Evolutionary conservation across 1,140 invertebrate species (phyloP).

Genomic region (Mylabris phalerata): DNA sequence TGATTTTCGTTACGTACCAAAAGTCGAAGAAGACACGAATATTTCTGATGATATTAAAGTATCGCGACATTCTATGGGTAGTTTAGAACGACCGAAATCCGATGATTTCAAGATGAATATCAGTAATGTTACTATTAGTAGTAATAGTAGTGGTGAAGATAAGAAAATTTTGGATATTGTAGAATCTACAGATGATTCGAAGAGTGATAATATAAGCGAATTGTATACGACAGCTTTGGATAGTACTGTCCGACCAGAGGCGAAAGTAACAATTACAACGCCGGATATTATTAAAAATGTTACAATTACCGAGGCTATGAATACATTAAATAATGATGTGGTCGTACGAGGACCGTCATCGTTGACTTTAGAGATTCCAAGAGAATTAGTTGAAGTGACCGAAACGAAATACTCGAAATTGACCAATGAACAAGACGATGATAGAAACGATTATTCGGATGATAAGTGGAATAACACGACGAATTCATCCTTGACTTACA

Average conservation of each 20-base stretch:
- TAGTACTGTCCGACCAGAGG: conserved; percentile 9
- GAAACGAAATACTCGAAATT: conserved; percentile 7
- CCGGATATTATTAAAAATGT: conserved; percentile 32
- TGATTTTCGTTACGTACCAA: conserved; percentile 1
- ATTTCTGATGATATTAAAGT: conserved; percentile 55
- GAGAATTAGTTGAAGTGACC: neutral
- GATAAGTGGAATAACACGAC: conserved; percentile 7
- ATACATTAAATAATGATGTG: conserved; percentile 30
- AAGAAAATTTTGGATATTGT: neutral
- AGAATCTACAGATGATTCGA: neutral
- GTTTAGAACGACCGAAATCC: conserved; percentile 45
- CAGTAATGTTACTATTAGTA: conserved; percentile 29
- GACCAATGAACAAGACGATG: neutral
- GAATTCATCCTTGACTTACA: conserved; percentile 31
- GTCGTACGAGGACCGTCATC: conserved; percentile 23
- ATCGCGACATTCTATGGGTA: conserved; percentile 49
- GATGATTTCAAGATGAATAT: conserved; percentile 46
- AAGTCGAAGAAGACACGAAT: conserved; percentile 44
- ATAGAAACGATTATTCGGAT: conserved; percentile 4
- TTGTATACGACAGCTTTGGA: conserved; percentile 33
- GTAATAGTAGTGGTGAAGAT: neutral
- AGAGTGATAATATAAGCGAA: conserved; percentile 21
- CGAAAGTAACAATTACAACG: conserved; percentile 16
- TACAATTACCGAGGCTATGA: conserved; percentile 29
- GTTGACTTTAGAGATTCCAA: conserved; percentile 22